Evolutionary conservation across 2,113 vertebrate genomes (phyloP), one percentile per base, ranked within the genome.

Genomic region (Camarhynchus parvulus): DNA sequence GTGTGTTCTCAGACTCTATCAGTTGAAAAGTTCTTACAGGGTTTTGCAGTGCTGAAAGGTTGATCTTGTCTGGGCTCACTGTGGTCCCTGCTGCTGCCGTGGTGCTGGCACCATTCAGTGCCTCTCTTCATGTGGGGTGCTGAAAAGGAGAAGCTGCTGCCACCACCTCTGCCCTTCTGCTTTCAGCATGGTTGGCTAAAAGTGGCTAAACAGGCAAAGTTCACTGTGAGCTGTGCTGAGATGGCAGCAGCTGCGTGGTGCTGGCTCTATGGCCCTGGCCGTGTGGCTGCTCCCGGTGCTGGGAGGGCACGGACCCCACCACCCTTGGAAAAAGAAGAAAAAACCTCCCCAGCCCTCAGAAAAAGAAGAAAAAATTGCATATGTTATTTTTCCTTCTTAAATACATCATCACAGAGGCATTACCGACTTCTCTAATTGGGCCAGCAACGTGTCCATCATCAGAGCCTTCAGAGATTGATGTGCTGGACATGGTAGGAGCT

Each of bases 271-370:
- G 46, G 24, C 66, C 18, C 46, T 2, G 2, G 64, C 44, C 3
- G 1, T 4, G 5, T 23, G 47, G 44, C 66, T 1, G 4, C 7
- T 49, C 52, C 52, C 0, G 3, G 10, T 44, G 24, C 41, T 1
- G 0, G 33, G 14, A 58, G 41, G 10, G 8, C 41, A 33, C 1
- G 4, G 11, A 11, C 30, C 42, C 12, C 11, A 8, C 31, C 5
- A 4, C 20, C 15, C 46, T 30, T 1, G 1, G 42, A 47, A 75
- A 42, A 59, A 59, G 19, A 28, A 44, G 4, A 4, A 74, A 46
- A 53, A 44, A 44, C 10, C 16, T 30, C 39, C 28, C 52, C 39
- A 27, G 4, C 31, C 22, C 16, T 37, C 2, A 0, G 42, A 59
- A 59, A 56, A 59, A 59, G 15, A 30, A 37, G 8, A 6, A 59